Base-by-base conservation (phyloP, 2,888 invertebrate genomes). In the Lycia hirtaria region DNA sequence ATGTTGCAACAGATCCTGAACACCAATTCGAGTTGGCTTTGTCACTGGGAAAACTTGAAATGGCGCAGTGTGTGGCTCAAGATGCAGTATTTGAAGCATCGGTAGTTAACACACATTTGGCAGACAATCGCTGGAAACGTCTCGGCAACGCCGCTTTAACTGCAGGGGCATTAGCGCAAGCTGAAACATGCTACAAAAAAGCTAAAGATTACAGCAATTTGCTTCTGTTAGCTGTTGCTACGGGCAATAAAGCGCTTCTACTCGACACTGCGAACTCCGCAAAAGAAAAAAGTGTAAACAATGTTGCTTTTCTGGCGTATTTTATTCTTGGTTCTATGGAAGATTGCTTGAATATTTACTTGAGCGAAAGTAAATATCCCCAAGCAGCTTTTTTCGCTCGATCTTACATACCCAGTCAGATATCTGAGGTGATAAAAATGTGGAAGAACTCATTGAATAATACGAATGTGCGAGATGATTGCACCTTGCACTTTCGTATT, bases 341-440 rank as follows among this genome's bases (percentile, higher is more conserved):
- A 9, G 30, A 17, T 6, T 56, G 56, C 24, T 9, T 56, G 3
- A 19, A 44, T 2, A 32, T 50, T 5, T 17, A 50, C 4, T 12
- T 49, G 9, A 17, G 15, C 9, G 12, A 19, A 0, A 4, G 35
- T 1, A 50, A 44, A 14, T 12, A 38, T 5, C 17, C 49, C 1
- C 49, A 50, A 20, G 43, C 63, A 0, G 65, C 65, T 6, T 63
- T 65, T 30, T 66, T 64, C 37, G 66, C 62, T 12, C 56, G 62
- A 2, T 60, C 64, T 5, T 62, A 68, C 47, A 43, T 56, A 32
- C 63, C 62, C 1, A 50, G 58, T 19, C 38, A 35, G 6, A 53
- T 56, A 12, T 56, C 61, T 35, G 45, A 59, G 10, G 68, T 65
- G 5, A 65, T 56, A 5, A 33, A 28, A 4, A 45, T 54, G 0